Evolutionary conservation across 92 coral and sea anemone genomes (phyloP).

Genomic region (Zoanthus solanderi): DNA sequence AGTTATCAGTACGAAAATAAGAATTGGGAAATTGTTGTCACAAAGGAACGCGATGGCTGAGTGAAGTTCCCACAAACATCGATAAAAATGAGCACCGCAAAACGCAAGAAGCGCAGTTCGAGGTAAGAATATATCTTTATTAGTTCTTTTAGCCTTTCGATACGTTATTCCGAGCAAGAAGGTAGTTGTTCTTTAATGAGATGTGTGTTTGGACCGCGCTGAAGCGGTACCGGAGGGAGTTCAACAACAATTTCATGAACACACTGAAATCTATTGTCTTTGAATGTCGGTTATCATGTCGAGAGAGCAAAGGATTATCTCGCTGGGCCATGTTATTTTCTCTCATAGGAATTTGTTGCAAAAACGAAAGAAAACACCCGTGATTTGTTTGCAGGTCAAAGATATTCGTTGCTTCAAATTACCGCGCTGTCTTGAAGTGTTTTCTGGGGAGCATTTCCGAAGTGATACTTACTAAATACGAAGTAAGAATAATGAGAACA

Average conservation of each 20-base stretch:
- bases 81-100: constrained; percentile 85
- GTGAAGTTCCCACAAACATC: constrained; percentile 43
- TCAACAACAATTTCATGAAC: neutral
- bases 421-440: constrained; percentile 30
- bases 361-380: constrained; percentile 29
- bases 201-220: constrained; percentile 17
- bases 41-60: constrained; percentile 52
- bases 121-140: constrained; percentile 66
- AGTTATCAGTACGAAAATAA: constrained; percentile 45
- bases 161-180: neutral
- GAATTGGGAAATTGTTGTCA: constrained; percentile 27
- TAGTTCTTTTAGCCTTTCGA: neutral
- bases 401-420: constrained; percentile 42
- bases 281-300: constrained; percentile 9
- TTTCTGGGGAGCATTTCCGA: constrained; percentile 67
- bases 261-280: constrained; percentile 33
- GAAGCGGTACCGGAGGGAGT: constrained; percentile 17
- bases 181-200: constrained; percentile 33
- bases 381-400: constrained; percentile 55
- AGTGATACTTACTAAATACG: constrained; percentile 5
- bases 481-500: neutral
- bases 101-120: constrained; percentile 91
- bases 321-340: neutral
- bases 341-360: constrained; percentile 16
- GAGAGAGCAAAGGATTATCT: constrained; percentile 5